These are phyloP conservation scores for Corythornis cristatus DNA, from an alignment of 2,113 vertebrate species.

Conservation along the genomic window DNA sequence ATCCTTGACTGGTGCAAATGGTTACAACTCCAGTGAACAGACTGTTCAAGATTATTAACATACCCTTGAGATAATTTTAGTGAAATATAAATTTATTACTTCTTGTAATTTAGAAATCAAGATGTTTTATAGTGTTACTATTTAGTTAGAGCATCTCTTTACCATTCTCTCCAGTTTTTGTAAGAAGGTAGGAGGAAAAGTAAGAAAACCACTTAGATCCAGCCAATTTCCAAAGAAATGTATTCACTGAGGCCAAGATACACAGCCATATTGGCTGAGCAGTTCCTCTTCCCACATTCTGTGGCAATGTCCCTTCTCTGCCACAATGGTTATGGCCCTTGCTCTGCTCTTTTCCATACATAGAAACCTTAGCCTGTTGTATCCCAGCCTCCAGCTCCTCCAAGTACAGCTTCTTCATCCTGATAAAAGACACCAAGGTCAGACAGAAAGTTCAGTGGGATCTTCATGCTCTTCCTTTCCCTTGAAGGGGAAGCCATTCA, in stretches of 20 bases:
- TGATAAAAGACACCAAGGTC: neutral
- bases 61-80: neutral
- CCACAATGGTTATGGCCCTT: neutral
- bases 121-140: neutral
- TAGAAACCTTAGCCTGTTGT: neutral
- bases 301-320: neutral
- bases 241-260: neutral
- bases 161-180: neutral
- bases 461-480: neutral
- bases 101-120: neutral
- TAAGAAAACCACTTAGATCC: neutral
- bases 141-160: neutral
- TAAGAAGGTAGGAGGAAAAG: neutral
- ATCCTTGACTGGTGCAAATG: neutral
- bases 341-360: neutral
- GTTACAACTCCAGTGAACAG: neutral
- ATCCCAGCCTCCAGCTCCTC: neutral
- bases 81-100: neutral
- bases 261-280: neutral
- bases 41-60: neutral
- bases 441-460: neutral
- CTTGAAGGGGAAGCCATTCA: neutral
- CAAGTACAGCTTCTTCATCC: neutral
- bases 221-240: neutral
- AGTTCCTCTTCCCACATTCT: neutral